phyloP scores from a whole-genome alignment of 2,113 vertebrate genomes.

The Willisornis vidua region DNA sequence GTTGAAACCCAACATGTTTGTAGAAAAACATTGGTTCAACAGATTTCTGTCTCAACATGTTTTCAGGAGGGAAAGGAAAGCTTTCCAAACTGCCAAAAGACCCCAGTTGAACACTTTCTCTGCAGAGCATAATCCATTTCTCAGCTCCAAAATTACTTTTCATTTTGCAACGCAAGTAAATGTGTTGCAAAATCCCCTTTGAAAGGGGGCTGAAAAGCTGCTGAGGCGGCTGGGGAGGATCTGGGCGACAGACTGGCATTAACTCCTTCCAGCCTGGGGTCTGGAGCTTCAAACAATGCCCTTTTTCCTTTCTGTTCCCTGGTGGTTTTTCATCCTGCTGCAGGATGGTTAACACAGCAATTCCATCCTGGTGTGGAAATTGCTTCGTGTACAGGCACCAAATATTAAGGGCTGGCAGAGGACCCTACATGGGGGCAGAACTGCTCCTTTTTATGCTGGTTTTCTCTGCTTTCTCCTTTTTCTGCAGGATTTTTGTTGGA shows the following conservation, averaged over 20 bases:
- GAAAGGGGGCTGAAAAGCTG: background rate
- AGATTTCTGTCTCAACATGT: background rate
- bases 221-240: background rate
- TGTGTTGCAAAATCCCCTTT: constrained; percentile 8
- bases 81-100: background rate
- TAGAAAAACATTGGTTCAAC: background rate
- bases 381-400: background rate
- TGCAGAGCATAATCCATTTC: background rate
- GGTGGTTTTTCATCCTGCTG: background rate
- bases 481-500: background rate
- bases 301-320: background rate
- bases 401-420: background rate
- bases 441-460: background rate
- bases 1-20: background rate
- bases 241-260: background rate
- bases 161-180: background rate
- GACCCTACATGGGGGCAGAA: background rate
- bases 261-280: background rate
- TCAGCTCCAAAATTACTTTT: background rate
- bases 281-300: background rate
- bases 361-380: background rate
- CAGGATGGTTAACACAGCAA: background rate
- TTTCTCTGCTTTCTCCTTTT: background rate
- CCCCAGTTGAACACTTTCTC: background rate
- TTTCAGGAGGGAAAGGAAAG: background rate